phyloP scores from a whole-genome alignment of 2,113 vertebrate genomes.

The Dromaius novaehollandiae region DNA sequence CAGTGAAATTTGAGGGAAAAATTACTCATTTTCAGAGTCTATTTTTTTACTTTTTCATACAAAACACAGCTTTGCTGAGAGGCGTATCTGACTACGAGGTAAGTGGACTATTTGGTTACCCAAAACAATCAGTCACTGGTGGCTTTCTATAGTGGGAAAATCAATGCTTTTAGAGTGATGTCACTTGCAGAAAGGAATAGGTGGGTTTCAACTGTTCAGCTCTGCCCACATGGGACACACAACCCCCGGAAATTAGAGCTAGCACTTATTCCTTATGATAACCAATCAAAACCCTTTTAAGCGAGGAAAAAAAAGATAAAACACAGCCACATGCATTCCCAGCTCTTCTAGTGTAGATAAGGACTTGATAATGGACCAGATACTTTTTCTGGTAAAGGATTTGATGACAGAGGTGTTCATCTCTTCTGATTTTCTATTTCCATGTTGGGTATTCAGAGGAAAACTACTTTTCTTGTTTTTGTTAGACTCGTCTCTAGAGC shows the following conservation, averaged over 20 bases:
- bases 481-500: neutral
- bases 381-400: neutral
- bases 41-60: neutral
- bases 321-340: neutral
- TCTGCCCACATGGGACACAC: neutral
- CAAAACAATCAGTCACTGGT: neutral
- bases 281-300: slow-evolving; percentile 47
- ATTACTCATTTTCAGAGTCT: neutral
- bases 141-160: neutral
- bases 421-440: neutral
- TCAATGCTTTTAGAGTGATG: neutral
- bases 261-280: slow-evolving; percentile 5
- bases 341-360: neutral
- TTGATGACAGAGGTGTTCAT: neutral
- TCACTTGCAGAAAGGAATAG: neutral
- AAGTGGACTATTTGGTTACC: neutral
- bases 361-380: neutral
- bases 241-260: slow-evolving; percentile 25
- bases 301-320: slow-evolving; percentile 23
- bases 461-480: neutral
- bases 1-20: neutral
- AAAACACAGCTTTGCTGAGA: neutral
- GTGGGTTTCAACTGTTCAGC: neutral
- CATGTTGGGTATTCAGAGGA: neutral
- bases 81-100: neutral